Evolutionary conservation across 2,113 vertebrate genomes (phyloP).

Genomic region (Megaleporinus macrocephalus): DNA sequence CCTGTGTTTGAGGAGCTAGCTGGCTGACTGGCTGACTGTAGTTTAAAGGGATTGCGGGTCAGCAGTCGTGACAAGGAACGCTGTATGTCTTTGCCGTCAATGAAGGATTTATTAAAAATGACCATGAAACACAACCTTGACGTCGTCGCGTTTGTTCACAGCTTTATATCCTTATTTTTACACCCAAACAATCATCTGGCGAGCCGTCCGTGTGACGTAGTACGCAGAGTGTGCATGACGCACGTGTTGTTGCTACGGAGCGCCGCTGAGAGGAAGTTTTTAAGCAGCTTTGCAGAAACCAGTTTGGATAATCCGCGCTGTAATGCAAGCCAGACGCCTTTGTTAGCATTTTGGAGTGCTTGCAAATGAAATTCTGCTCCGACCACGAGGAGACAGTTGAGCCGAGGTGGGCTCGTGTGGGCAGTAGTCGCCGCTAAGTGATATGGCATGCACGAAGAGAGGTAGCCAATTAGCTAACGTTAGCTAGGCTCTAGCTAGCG

Average conservation of each 20-base stretch:
- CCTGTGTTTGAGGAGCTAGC: not conserved
- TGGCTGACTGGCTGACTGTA: not conserved
- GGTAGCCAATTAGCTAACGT: constrained; percentile 2
- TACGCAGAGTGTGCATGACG: constrained; percentile 48
- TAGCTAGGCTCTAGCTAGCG: constrained; percentile 14
- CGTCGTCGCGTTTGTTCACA: not conserved
- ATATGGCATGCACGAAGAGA: constrained; percentile 13
- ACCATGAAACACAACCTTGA: not conserved
- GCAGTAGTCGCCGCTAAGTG: not conserved
- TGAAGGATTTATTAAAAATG: not conserved
- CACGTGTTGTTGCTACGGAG: constrained; percentile 37
- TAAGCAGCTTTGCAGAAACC: constrained; percentile 47
- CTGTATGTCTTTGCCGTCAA: not conserved
- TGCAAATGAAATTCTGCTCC: not conserved
- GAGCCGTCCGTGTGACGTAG: constrained; percentile 45
- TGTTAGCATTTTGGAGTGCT: not conserved
- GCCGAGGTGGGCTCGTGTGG: not conserved
- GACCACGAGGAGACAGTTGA: not conserved
- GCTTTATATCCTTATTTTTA: not conserved
- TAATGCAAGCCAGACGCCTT: constrained; percentile 6
- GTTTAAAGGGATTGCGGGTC: not conserved
- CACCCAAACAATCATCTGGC: not conserved
- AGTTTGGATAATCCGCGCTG: constrained; percentile 38
- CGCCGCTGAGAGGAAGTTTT: constrained; percentile 40
- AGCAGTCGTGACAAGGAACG: not conserved